phyloP scores from a whole-genome alignment of 2,113 vertebrate genomes.

The Rhipidura dahli region DNA sequence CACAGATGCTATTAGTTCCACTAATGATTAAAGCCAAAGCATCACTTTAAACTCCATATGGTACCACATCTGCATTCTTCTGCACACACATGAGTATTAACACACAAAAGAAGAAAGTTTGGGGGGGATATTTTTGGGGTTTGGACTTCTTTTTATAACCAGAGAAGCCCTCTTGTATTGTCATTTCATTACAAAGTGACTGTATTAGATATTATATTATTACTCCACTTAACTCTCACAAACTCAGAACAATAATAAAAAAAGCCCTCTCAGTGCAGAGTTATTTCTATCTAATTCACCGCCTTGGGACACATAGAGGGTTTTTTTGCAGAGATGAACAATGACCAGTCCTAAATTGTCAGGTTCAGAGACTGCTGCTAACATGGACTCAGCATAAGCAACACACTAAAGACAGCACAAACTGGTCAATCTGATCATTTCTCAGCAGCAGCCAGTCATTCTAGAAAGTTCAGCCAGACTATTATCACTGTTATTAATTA shows the following conservation, averaged over 20 bases:
- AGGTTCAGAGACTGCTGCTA: not conserved
- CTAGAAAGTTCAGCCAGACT: not conserved
- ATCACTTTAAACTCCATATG: not conserved
- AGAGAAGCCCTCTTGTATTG: not conserved
- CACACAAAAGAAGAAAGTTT: not conserved
- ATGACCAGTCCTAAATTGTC: not conserved
- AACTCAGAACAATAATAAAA: not conserved
- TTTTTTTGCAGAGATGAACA: not conserved
- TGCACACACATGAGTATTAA: not conserved
- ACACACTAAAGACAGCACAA: not conserved
- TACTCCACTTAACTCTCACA: not conserved
- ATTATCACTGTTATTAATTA: not conserved
- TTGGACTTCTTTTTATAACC: not conserved
- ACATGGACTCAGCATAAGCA: accelerated
- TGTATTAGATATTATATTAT: not conserved
- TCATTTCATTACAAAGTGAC: not conserved
- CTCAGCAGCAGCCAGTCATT: not conserved
- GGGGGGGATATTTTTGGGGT: accelerated
- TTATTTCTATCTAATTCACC: not conserved
- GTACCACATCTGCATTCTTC: not conserved
- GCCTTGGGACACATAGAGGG: not conserved
- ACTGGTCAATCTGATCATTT: not conserved
- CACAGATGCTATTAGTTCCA: not conserved
- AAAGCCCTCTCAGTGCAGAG: not conserved
- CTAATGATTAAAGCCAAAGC: not conserved